These are phyloP conservation scores for Choristoneura rosaceana DNA, from an alignment of 2,888 invertebrate species.

Conservation along the genomic window DNA sequence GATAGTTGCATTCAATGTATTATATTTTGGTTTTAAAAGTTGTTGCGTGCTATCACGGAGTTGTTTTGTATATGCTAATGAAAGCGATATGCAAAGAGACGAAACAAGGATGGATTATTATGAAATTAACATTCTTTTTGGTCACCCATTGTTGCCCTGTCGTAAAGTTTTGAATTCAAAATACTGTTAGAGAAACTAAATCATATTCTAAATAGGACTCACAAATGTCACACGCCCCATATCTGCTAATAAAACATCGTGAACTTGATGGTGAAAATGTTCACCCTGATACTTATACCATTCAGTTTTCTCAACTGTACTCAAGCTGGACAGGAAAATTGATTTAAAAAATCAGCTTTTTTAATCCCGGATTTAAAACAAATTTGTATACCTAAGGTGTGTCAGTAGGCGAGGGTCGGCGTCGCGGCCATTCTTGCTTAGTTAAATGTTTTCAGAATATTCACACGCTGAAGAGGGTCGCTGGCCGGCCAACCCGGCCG, in stretches of 20 bases:
- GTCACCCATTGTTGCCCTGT: neutral
- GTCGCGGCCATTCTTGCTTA: conserved; percentile 58
- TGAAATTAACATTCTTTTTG: no score
- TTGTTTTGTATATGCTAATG: no score
- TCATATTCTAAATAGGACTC: no score
- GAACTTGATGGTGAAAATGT: no score
- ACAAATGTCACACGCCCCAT: no score
- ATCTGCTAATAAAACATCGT: no score
- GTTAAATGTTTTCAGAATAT: conserved; percentile 78
- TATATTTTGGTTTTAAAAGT: neutral
- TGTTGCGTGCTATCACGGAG: conserved; percentile 2
- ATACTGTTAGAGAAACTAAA: no score
- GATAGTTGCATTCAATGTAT: neutral
- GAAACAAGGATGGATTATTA: no score
- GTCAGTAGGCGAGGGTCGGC: conserved; percentile 53
- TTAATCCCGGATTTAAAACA: conserved; percentile 11
- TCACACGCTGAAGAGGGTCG: conserved; percentile 78
- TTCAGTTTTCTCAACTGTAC: no score
- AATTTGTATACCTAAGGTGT: conserved; percentile 40
- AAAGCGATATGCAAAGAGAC: no score
- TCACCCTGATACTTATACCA: no score
- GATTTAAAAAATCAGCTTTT: neutral
- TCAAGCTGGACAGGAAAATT: no score
- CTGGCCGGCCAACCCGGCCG: conserved; percentile 69
- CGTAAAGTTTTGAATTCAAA: neutral